Percentiles rank a stretch among this genome's conserved stretches.
Evolutionary conservation across 2,888 invertebrate genomes (phyloP).

Genomic region (Maniola hyperantus): DNA sequence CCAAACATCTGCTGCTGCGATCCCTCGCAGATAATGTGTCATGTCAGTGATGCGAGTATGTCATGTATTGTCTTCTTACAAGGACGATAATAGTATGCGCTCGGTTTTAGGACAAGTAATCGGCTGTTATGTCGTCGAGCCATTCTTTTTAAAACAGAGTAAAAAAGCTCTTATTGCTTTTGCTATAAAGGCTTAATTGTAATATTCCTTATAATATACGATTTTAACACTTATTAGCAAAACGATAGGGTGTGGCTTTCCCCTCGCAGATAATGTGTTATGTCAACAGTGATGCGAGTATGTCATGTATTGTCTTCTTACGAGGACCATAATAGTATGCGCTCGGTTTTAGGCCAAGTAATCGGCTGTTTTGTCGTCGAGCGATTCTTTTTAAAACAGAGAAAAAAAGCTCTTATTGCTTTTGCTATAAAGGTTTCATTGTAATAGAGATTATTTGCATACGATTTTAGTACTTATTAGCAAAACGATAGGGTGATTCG

Average conservation of each 20-base stretch:
- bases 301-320: conserved; percentile 24
- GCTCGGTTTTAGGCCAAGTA: conserved; percentile 18
- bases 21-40: conserved; percentile 20
- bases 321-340: conserved; percentile 31
- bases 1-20: conserved; percentile 38
- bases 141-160: not conserved
- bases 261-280: conserved; percentile 21
- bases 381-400: no score
- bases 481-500: no score
- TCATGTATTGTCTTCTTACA: conserved; percentile 25
- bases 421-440: not conserved
- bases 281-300: conserved; percentile 20
- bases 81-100: conserved; percentile 30
- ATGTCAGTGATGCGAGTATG: conserved; percentile 22
- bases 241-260: no score
- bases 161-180: not conserved
- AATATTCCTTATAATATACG: not conserved
- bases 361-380: not conserved
- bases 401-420: not conserved
- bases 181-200: not conserved
- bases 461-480: not conserved
- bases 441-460: no score
- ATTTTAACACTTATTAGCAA: not conserved
- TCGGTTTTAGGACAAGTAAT: conserved; percentile 17
- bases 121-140: not conserved